Base-by-base conservation (phyloP, 2,797 vertebrate genomes). In the Melanitta fusca region DNA sequence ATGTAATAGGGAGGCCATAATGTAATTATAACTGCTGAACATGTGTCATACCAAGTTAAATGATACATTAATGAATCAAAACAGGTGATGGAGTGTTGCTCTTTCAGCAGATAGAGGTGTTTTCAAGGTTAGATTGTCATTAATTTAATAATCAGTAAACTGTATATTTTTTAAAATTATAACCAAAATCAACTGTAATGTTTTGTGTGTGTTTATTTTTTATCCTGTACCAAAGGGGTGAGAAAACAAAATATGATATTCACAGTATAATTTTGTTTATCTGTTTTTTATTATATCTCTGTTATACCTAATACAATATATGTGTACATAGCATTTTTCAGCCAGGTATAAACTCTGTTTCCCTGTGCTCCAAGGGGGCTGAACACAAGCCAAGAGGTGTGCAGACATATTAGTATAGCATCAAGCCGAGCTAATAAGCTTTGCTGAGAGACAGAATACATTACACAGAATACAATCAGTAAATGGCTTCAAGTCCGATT, bases 61-160 rank as follows among this genome's bases (percentile, higher is more conserved):
- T 95, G 97, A 98, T 98, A 97, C 97, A 98, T 98, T 98, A 98
- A 98, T 98, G 98, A 98, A 98, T 98, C 97, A 98, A 98, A 98
- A 98, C 97, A 98, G 98, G 98, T 98, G 97, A 98, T 97, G 95
- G 97, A 98, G 97, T 97, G 97, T 97, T 98, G 97, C 97, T 98
- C 97, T 98, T 98, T 97, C 97, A 93, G 97, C 90, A 64, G 97
- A 97, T 96, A 97, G 98, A 98, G 98, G 98, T 97, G 96, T 97
- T 98, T 97, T 97, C 98, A 98, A 98, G 98, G 98, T 98, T 97
- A 98, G 93, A 94, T 95, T 97, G 94, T 93, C 97, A 97, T 98
- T 98, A 98, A 98, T 98, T 98, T 98, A 97, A 98, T 98, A 97
- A 98, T 97, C 97, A 92, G 88, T 97, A 98, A 97, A 97, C 96